phyloP scores from a whole-genome alignment of 2,888 invertebrate genomes.

The Tryphoninae sp. region DNA sequence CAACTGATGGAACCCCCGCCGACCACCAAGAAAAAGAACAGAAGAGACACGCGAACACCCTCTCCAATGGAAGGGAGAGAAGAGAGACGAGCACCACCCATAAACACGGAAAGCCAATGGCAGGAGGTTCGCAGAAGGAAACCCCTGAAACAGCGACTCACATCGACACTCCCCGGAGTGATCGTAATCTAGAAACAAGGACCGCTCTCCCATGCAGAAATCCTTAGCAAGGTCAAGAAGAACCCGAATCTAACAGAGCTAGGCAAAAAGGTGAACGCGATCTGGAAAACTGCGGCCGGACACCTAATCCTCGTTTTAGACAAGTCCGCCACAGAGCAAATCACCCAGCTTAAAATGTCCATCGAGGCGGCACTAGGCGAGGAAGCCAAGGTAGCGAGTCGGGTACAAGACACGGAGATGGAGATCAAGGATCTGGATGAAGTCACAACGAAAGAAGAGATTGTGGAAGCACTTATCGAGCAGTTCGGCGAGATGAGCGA shows the following conservation, averaged over 20 bases:
- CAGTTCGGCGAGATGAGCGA: conserved; percentile 13
- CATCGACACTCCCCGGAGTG: neutral
- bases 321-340: conserved; percentile 7
- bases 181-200: neutral
- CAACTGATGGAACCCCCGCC: too few relatives aligned
- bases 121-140: neutral
- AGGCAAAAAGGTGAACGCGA: conserved; percentile 29
- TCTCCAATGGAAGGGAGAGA: neutral
- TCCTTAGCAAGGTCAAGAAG: conserved; percentile 44
- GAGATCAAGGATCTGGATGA: conserved; percentile 61
- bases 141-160: neutral
- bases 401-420: conserved; percentile 43
- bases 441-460: conserved; percentile 55
- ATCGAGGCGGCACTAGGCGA: conserved; percentile 32
- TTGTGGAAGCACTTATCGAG: conserved; percentile 29
- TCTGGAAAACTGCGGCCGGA: conserved; percentile 39
- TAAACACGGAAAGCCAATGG: neutral
- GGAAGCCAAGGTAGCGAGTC: conserved; percentile 44
- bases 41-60: neutral
- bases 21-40: too few relatives aligned
- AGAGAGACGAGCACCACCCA: neutral
- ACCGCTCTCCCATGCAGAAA: conserved; percentile 33
- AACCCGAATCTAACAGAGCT: conserved; percentile 36
- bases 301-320: conserved; percentile 42
- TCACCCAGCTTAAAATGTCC: conserved; percentile 17